These are phyloP conservation scores for Deladenus siricidicola DNA, from an alignment of 2,888 invertebrate species.

Conservation along the genomic window DNA sequence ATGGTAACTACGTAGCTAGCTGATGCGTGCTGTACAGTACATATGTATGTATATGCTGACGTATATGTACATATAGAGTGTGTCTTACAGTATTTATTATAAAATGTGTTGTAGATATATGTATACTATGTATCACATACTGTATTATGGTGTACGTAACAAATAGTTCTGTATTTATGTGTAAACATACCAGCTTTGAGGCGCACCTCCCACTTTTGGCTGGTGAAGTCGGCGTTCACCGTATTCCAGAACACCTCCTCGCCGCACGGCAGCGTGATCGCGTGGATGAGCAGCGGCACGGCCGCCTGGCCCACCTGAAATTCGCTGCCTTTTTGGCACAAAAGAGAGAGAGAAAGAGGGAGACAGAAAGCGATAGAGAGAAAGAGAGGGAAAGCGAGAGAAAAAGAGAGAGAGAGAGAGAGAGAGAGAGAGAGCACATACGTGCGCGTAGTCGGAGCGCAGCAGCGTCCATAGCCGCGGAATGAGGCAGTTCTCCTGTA, in stretches of 20 bases:
- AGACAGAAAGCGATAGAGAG: not conserved
- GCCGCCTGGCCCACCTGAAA: constrained; percentile 81
- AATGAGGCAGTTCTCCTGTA: constrained; percentile 82
- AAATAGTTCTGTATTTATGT: too few species aligned
- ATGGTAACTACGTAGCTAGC: too few species aligned
- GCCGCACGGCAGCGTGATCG: constrained; percentile 83
- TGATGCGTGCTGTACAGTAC: too few species aligned
- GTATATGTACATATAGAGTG: too few species aligned
- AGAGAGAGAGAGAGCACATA: not conserved
- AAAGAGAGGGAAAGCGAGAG: not conserved
- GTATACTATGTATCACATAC: not conserved
- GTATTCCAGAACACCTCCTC: constrained; percentile 90
- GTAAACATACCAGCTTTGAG: constrained; percentile 70
- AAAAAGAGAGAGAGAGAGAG: not conserved
- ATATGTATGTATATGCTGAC: too few species aligned
- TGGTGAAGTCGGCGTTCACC: constrained; percentile 88
- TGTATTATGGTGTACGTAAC: not conserved
- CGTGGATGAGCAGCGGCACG: constrained; percentile 85
- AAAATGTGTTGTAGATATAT: too few species aligned
- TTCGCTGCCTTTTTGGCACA: too few species aligned
- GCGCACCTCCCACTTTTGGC: constrained; percentile 75
- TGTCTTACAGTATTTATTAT: too few species aligned
- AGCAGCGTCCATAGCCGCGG: constrained; percentile 65
- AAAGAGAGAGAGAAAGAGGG: not conserved
- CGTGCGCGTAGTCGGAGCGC: constrained; percentile 47